Percentiles rank a stretch among this genome's conserved stretches.
These are phyloP conservation scores for Phalacrocorax carbo DNA, from an alignment of 2,113 vertebrate species.

Conservation along the genomic window DNA sequence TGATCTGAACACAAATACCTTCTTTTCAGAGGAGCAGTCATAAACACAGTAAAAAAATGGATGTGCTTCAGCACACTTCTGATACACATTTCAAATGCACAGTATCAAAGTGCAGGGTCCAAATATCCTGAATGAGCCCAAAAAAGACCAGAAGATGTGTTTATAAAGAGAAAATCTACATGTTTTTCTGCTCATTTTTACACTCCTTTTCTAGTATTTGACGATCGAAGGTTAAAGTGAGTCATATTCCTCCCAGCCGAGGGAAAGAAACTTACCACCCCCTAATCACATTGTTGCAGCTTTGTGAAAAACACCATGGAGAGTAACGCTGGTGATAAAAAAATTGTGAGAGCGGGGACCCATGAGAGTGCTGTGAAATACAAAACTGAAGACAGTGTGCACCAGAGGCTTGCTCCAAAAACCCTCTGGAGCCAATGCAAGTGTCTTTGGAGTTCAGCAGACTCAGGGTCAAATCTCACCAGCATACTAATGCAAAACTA, in stretches of 20 bases:
- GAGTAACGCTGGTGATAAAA: background rate
- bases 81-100: background rate
- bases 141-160: background rate
- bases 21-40: background rate
- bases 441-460: background rate
- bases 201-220: background rate
- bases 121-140: background rate
- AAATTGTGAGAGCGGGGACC: background rate
- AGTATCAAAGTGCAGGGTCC: background rate
- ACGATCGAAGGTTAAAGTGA: background rate
- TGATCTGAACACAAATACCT: background rate
- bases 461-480: background rate
- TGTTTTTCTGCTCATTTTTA: background rate
- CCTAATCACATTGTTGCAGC: background rate
- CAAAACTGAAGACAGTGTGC: background rate
- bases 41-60: conserved; percentile 6
- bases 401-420: background rate
- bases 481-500: background rate
- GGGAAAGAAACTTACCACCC: background rate
- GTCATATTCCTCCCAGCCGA: background rate
- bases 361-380: background rate
- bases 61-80: background rate
- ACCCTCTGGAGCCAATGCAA: background rate
- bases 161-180: background rate
- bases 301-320: background rate